A percentile compares a stretch with the other conserved stretches of the same genome.
phyloP scores from a whole-genome alignment of 2,113 vertebrate genomes.

The Thomomys bottae region DNA sequence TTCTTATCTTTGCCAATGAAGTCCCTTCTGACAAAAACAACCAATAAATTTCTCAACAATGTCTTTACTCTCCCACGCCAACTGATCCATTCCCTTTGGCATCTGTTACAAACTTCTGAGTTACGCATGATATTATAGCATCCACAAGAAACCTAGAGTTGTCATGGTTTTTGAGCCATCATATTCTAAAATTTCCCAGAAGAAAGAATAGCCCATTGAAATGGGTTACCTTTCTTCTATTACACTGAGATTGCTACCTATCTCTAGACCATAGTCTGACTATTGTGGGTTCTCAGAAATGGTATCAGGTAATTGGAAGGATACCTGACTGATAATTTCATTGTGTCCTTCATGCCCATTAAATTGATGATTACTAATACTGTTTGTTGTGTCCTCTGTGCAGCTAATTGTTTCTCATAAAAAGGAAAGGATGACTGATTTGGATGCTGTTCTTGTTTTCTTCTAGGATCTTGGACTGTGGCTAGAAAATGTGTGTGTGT shows the following conservation, averaged over 20 bases:
- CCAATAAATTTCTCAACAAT: background rate
- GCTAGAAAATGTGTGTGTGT: background rate
- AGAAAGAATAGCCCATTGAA: background rate
- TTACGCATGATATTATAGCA: background rate
- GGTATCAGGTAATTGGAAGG: slow-evolving; percentile 68
- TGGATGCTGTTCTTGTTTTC: slow-evolving; percentile 66
- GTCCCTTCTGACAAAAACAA: slow-evolving; percentile 42
- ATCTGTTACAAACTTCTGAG: background rate
- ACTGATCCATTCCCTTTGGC: background rate
- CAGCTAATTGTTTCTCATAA: slow-evolving; percentile 66
- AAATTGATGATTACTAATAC: slow-evolving; percentile 78
- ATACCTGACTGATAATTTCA: slow-evolving; percentile 67
- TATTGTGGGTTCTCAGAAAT: slow-evolving; percentile 21
- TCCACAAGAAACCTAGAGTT: background rate
- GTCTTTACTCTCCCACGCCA: background rate
- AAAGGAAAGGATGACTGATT: slow-evolving; percentile 51
- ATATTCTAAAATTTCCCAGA: background rate
- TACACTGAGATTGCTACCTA: background rate
- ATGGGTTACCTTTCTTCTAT: background rate
- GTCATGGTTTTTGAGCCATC: background rate
- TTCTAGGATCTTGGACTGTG: background rate
- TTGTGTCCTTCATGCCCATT: slow-evolving; percentile 73
- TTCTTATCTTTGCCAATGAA: slow-evolving; percentile 39
- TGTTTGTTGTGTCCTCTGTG: slow-evolving; percentile 65
- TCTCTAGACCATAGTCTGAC: background rate